Evolutionary conservation across 2,797 vertebrate genomes (phyloP), one percentile per base, ranked within the genome.

Genomic region (Salmo trutta): DNA sequence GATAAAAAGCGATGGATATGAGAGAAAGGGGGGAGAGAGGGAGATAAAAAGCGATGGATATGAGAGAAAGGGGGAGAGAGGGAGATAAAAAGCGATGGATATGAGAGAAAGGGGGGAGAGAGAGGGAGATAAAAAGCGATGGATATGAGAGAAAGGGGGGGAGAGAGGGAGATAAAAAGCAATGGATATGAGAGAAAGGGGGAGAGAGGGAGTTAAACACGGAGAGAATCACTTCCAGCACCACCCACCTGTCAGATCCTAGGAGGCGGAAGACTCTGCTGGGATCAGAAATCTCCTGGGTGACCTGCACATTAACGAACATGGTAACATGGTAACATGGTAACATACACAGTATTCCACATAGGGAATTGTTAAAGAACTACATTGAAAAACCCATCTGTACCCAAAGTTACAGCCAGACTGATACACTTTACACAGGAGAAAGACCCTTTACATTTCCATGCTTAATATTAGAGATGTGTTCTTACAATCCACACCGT

Each of bases 261-360:
- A 95, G 92, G 79, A 95, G 93, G 80, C 90, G 91, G 89, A 95
- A 95, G 6, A 95, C 94, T 87, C 94, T 88, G 91, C 94, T 95
- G 1, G 90, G 94, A 87, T 96, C 95, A 52, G 81, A 94, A 80
- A 96, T 95, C 93, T 95, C 95, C 91, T 96, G 95, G 56, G 95
- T 96, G 82, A 95, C 94, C 95, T 95, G 77, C 2, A 77, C 76
- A 54, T 16, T 5, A n/a, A 77, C 21, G 59, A 24, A 62, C 2
- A 94, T 94, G 95, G 93, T 95, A 47, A 47, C 41, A 47, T 47
- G n/a, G n/a, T n/a, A 24, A 62, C 2, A 94, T 94, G 95, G 93
- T 95, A 47, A 47, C 41, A 47, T 47, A 47, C 41, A 47, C 41
- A 47, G 41, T 47, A 10, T 47, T 47, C 41, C 10, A 47, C 2